Conservation (phyloP, 2,888 invertebrate species). For the Pammene fasciana region DNA sequence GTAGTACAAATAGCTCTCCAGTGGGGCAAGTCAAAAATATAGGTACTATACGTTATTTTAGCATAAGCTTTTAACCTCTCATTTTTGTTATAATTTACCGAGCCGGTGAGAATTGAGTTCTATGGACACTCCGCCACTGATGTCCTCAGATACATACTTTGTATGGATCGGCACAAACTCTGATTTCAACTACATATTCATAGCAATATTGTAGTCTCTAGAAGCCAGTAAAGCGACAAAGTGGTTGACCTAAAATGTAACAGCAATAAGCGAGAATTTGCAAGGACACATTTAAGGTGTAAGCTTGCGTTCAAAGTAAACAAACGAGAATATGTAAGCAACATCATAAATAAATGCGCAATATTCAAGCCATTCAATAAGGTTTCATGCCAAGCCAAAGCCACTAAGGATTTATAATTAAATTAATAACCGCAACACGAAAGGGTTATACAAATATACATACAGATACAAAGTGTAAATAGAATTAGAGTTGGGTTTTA, state of each 20-base stretch:
- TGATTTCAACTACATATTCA: too few relatives aligned
- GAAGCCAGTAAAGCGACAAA: neutral
- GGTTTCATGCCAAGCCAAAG: constrained; percentile 18
- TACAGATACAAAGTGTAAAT: neutral
- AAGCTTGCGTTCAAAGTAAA: neutral
- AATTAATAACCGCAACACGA: constrained; percentile 2
- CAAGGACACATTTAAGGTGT: neutral
- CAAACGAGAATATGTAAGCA: constrained; percentile 13
- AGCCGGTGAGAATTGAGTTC: too few relatives aligned
- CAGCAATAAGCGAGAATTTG: neutral
- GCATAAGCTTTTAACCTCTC: too few relatives aligned
- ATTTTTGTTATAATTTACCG: too few relatives aligned
- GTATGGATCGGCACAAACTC: too few relatives aligned
- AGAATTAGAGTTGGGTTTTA: neutral
- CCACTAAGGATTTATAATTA: constrained; percentile 8
- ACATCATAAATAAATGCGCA: constrained; percentile 23
- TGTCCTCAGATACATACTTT: too few relatives aligned
- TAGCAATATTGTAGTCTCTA: neutral
- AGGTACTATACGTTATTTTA: too few relatives aligned
- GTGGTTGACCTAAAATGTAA: neutral
- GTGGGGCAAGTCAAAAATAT: too few relatives aligned
- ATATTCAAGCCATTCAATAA: constrained; percentile 24
- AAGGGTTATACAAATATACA: neutral
- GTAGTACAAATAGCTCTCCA: too few relatives aligned
- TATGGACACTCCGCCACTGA: too few relatives aligned